Percentiles rank a stretch among this genome's conserved stretches.
Evolutionary conservation across 1,140 invertebrate species (phyloP).

Genomic region (Zaprionus taronus): DNA sequence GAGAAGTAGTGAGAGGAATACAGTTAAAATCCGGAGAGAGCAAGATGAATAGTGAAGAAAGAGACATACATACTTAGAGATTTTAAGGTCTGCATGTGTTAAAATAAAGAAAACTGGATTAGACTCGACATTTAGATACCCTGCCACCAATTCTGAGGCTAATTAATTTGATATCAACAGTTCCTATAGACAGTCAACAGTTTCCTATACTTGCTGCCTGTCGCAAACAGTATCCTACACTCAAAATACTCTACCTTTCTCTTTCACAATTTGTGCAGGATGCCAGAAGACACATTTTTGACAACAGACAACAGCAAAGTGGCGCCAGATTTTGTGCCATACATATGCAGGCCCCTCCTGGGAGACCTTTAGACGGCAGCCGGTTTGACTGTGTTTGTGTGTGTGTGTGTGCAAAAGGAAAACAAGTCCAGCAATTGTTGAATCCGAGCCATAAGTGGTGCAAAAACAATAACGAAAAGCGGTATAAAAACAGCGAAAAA

Average conservation of each 20-base stretch:
- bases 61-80: too few species aligned
- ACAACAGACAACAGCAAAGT: conserved; percentile 66
- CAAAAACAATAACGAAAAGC: conserved; percentile 2
- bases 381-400: neutral
- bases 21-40: too few species aligned
- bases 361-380: conserved; percentile 1
- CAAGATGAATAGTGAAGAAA: too few species aligned
- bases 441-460: conserved; percentile 11
- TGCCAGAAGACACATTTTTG: conserved; percentile 52
- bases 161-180: too few species aligned
- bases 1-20: too few species aligned
- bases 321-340: conserved; percentile 60
- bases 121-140: too few species aligned
- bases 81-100: too few species aligned
- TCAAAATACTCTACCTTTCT: neutral
- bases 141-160: too few species aligned
- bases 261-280: neutral
- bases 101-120: too few species aligned
- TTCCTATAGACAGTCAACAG: neutral
- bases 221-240: neutral
- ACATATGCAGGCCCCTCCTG: neutral
- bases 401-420: neutral
- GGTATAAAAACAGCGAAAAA: neutral
- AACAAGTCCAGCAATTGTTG: conserved; percentile 26
- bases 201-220: neutral